A percentile compares a stretch with the other conserved stretches of the same genome.
Evolutionary conservation across 1,140 invertebrate species (phyloP).

Genomic region (Macrosteles quadrilineatus): DNA sequence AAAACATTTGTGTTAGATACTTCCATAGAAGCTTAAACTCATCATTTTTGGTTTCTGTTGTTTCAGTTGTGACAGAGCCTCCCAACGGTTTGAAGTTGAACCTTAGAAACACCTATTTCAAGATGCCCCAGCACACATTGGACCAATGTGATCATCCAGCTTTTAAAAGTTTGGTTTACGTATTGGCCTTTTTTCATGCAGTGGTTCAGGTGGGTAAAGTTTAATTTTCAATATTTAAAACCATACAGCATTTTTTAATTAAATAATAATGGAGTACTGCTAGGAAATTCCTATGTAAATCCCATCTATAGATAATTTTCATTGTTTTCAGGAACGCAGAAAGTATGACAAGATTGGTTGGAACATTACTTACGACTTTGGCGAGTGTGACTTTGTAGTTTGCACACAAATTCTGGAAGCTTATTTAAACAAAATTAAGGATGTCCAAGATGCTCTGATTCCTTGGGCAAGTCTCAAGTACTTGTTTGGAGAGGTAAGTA

Average conservation of each 20-base stretch:
- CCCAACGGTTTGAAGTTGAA: conserved; percentile 89
- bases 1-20: too few relatives aligned
- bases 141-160: conserved; percentile 69
- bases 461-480: conserved; percentile 91
- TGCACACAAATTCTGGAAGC: conserved; percentile 80
- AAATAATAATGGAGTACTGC: neutral
- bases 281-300: too few relatives aligned
- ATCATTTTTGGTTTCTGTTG: too few relatives aligned
- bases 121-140: conserved; percentile 69
- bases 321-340: conserved; percentile 68
- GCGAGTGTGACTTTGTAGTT: conserved; percentile 87
- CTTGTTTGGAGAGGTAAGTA: conserved; percentile 79
- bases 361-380: conserved; percentile 93
- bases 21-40: too few relatives aligned
- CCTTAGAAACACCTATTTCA: conserved; percentile 84
- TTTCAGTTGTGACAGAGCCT: conserved; percentile 84
- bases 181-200: conserved; percentile 87
- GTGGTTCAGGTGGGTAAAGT: conserved; percentile 70
- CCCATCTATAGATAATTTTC: too few relatives aligned
- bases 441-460: conserved; percentile 61
- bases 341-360: conserved; percentile 93
- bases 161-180: conserved; percentile 78
- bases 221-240: too few relatives aligned
- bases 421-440: conserved; percentile 71
- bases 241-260: neutral